A percentile compares a stretch with the other conserved stretches of the same genome.
These are phyloP conservation scores for Brachycybe producta DNA, from an alignment of 2,888 invertebrate species.

Conservation along the genomic window DNA sequence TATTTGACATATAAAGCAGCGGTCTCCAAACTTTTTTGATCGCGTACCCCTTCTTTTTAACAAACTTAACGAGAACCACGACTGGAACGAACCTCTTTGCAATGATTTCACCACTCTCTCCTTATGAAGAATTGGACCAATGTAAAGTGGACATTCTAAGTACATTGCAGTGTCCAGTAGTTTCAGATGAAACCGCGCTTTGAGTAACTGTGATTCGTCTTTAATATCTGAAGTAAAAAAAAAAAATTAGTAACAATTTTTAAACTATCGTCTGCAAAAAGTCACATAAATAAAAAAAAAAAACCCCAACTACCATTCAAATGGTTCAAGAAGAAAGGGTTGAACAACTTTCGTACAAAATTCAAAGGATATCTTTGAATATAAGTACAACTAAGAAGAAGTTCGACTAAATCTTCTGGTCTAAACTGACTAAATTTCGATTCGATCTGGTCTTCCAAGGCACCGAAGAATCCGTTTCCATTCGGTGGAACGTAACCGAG, in stretches of 20 bases:
- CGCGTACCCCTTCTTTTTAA: too few species aligned
- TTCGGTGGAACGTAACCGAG: conserved; percentile 44
- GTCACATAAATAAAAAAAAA: too few species aligned
- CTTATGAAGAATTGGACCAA: conserved; percentile 44
- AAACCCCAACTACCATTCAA: conserved; percentile 39
- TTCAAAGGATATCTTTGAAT: conserved; percentile 47
- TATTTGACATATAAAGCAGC: too few species aligned
- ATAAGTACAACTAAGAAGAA: conserved; percentile 51
- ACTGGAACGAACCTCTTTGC: too few species aligned
- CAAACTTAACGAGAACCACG: too few species aligned
- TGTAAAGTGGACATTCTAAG: conserved; percentile 46
- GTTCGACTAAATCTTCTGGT: conserved; percentile 44
- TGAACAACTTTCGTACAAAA: conserved; percentile 46
- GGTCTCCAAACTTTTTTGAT: too few species aligned
- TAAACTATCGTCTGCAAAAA: not conserved
- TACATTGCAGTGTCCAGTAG: conserved; percentile 51
- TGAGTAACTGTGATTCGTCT: conserved; percentile 26
- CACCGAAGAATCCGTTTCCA: conserved; percentile 43
- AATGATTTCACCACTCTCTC: conserved; percentile 39
- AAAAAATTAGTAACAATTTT: not conserved
- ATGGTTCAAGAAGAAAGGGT: conserved; percentile 46
- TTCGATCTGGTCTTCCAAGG: conserved; percentile 42
- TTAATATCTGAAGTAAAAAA: conserved; percentile 12
- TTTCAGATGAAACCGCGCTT: conserved; percentile 41
- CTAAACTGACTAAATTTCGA: conserved; percentile 45